These are phyloP conservation scores for Syrrhaptes paradoxus DNA, from an alignment of 2,113 vertebrate genomes.

Conservation along the genomic window DNA sequence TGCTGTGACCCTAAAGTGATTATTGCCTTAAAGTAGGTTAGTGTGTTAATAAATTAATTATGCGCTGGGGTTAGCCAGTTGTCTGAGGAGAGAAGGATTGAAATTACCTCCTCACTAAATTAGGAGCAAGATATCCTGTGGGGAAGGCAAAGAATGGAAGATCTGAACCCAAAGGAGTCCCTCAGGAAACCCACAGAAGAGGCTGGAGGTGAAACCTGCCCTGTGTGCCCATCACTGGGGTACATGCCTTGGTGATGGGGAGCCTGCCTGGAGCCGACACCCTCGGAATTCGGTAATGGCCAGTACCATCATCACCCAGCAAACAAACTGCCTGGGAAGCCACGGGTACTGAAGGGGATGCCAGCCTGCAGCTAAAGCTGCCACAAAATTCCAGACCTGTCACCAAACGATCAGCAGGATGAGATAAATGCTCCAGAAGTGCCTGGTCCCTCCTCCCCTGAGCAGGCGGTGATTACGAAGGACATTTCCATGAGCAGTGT, in stretches of 20 bases:
- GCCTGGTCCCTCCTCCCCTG: not conserved
- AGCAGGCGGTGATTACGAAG: constrained; percentile 67
- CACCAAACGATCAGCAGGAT: not conserved
- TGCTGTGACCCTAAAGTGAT: constrained; percentile 37
- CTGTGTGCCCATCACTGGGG: not conserved
- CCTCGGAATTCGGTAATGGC: rapidly evolving
- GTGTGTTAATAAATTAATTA: constrained; percentile 68
- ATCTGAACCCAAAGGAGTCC: not conserved
- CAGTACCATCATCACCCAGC: not conserved
- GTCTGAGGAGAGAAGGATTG: constrained; percentile 56
- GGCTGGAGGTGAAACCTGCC: not conserved
- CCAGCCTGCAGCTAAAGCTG: not conserved
- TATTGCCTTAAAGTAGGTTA: constrained; percentile 64
- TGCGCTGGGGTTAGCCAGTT: constrained; percentile 12
- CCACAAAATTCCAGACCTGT: constrained; percentile 9
- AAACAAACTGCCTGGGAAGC: rapidly evolving
- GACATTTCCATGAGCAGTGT: constrained; percentile 67
- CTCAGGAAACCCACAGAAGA: not conserved
- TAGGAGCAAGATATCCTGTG: not conserved
- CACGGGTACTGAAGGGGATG: not conserved
- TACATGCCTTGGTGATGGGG: rapidly evolving
- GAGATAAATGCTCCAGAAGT: constrained; percentile 45
- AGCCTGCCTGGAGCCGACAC: not conserved
- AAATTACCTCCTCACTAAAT: constrained; percentile 57
- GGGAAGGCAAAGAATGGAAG: not conserved